phyloP scores from a whole-genome alignment of 2,888 invertebrate species.

The Ochropacha duplaris region DNA sequence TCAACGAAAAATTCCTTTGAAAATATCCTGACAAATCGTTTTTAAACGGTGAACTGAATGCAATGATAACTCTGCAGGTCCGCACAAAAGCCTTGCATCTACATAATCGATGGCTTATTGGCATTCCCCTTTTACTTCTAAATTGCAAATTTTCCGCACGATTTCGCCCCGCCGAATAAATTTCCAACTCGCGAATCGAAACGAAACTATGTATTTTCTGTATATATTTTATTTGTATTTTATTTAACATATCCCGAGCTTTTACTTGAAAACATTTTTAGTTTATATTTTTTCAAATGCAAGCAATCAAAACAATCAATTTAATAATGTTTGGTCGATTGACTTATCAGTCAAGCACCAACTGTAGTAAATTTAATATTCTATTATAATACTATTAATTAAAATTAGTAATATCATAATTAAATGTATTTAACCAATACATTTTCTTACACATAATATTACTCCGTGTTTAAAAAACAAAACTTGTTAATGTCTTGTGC shows the following conservation, averaged over 20 bases:
- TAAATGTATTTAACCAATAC: too few relatives aligned
- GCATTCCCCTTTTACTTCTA: constrained; percentile 80
- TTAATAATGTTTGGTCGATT: background rate
- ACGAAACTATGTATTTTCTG: constrained; percentile 60
- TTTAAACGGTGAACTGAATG: constrained; percentile 62
- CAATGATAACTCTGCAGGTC: constrained; percentile 73
- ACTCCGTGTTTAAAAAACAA: background rate
- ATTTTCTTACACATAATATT: too few relatives aligned
- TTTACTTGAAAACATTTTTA: background rate
- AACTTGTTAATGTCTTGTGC: background rate
- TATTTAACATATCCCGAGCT: constrained; percentile 30
- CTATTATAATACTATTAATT: too few relatives aligned
- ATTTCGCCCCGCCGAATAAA: constrained; percentile 76
- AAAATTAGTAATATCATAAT: too few relatives aligned
- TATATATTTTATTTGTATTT: constrained; percentile 54
- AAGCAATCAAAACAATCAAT: background rate
- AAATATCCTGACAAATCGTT: constrained; percentile 74
- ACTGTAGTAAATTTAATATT: too few relatives aligned
- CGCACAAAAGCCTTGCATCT: constrained; percentile 78
- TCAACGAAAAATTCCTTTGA: constrained; percentile 48
- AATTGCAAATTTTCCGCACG: constrained; percentile 83
- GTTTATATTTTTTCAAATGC: too few relatives aligned
- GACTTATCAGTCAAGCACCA: background rate
- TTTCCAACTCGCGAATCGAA: constrained; percentile 71
- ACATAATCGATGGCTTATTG: constrained; percentile 82